phyloP scores from a whole-genome alignment of 2,113 vertebrate species.

The Nerophis lumbriciformis region DNA sequence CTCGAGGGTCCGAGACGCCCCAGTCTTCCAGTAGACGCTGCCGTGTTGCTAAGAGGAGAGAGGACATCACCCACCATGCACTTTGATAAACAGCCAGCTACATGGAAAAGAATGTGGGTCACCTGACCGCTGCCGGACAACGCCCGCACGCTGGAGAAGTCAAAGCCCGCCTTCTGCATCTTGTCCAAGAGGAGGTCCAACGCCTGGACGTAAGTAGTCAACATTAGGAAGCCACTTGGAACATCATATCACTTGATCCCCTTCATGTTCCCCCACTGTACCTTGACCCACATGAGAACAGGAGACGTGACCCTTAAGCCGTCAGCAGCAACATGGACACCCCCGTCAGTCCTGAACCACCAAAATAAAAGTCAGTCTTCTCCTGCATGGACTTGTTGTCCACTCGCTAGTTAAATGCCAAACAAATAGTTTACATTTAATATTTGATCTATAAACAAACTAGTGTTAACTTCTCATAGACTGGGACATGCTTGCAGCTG shows the following conservation, averaged over 20 bases:
- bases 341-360: conserved; percentile 80
- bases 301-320: conserved; percentile 87
- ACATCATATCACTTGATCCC: too few relatives aligned
- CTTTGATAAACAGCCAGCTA: not conserved
- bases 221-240: conserved; percentile 4
- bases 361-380: not conserved
- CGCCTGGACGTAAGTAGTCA: conserved; percentile 69
- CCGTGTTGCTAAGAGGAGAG: conserved; percentile 84
- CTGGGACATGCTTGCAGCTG: too few relatives aligned
- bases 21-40: conserved; percentile 86
- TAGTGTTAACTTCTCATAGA: not conserved
- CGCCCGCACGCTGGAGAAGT: conserved; percentile 80
- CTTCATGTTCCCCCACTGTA: conserved; percentile 39
- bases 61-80: too few relatives aligned
- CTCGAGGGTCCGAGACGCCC: conserved; percentile 69
- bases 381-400: too few relatives aligned
- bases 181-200: conserved; percentile 85
- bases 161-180: conserved; percentile 79
- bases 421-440: too few relatives aligned
- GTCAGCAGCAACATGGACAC: conserved; percentile 80
- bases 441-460: too few relatives aligned
- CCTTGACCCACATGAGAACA: conserved; percentile 95
- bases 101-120: not conserved
- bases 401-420: too few relatives aligned
- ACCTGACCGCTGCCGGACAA: conserved; percentile 94